Conservation (phyloP, 2,888 invertebrate genomes). For the Lysandra coridon region DNA sequence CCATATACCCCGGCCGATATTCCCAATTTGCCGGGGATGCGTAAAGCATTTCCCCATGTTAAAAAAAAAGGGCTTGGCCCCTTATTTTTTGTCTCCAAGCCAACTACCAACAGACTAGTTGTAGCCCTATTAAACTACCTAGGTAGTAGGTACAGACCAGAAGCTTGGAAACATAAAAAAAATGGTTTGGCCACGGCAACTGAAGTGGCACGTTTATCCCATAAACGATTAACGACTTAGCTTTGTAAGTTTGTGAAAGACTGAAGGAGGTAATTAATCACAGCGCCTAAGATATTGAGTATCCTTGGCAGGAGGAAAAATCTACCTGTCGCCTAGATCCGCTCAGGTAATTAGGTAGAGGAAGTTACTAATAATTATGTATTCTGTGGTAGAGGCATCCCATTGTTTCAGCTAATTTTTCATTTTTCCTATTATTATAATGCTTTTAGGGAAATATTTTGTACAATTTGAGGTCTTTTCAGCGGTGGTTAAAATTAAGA, state of each 20-base stretch:
- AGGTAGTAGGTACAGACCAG: too few relatives aligned
- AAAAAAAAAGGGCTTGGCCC: too few relatives aligned
- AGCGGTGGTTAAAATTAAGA: not conserved
- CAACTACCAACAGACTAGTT: too few relatives aligned
- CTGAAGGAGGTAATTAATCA: constrained; percentile 3
- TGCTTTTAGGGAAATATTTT: not conserved
- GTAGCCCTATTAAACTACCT: too few relatives aligned
- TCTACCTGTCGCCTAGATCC: not conserved
- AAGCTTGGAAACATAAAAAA: too few relatives aligned
- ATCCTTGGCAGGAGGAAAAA: not conserved
- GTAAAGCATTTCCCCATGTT: too few relatives aligned
- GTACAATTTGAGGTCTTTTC: not conserved
- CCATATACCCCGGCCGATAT: too few relatives aligned
- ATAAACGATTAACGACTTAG: not conserved
- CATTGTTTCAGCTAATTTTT: not conserved
- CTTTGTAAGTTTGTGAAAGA: not conserved
- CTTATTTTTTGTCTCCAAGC: too few relatives aligned
- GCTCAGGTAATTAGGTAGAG: not conserved
- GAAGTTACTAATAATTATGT: too few relatives aligned
- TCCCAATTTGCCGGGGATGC: too few relatives aligned
- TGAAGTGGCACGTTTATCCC: not conserved
- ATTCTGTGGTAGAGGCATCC: not conserved
- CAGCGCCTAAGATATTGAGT: not conserved
- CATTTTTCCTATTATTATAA: not conserved
- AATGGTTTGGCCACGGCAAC: too few relatives aligned